A percentile compares a stretch with the other conserved stretches of the same genome.
phyloP scores from a whole-genome alignment of 2,797 vertebrate species.

The Coccyzus lansbergi region DNA sequence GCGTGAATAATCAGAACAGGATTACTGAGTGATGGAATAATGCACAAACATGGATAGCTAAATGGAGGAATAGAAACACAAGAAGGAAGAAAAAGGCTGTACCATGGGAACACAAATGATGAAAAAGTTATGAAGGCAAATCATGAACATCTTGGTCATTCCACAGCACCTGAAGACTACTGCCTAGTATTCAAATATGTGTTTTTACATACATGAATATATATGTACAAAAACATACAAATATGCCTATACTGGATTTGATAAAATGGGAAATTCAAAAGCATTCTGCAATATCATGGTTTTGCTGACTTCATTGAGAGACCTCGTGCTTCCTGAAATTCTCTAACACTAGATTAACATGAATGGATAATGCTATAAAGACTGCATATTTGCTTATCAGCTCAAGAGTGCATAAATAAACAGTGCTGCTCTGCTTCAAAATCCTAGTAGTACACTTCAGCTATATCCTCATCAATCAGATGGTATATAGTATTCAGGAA shows the following conservation, averaged over 20 bases:
- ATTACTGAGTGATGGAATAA: background rate
- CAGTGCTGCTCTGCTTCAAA: background rate
- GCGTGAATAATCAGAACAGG: background rate
- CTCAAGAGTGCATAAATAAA: background rate
- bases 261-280: background rate
- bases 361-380: slow-evolving; percentile 23
- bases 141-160: background rate
- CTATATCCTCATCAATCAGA: slow-evolving; percentile 38
- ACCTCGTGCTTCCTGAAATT: background rate
- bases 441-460: background rate
- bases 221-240: background rate
- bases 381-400: background rate
- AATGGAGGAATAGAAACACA: background rate
- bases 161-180: background rate
- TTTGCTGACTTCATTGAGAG: slow-evolving; percentile 25
- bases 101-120: background rate
- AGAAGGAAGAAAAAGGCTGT: background rate
- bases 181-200: background rate
- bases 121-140: background rate
- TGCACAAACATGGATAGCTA: background rate
- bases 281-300: background rate
- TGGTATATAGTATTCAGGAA: background rate
- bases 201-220: background rate
- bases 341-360: slow-evolving; percentile 6
- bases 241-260: background rate